Evolutionary conservation across 2,113 vertebrate species (phyloP).

Genomic region (Phainopepla nitens): DNA sequence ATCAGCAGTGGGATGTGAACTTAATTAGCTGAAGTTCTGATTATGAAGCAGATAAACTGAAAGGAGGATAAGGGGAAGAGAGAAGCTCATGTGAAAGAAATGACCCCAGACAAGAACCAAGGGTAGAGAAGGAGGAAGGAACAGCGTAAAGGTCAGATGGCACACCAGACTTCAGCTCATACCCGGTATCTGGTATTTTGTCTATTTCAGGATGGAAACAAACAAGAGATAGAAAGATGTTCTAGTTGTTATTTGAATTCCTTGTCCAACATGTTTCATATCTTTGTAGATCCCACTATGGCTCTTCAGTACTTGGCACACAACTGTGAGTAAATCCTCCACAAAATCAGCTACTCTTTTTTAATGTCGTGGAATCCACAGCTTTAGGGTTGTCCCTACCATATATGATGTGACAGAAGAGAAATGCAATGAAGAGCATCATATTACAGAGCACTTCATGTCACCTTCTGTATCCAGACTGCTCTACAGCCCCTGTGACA

Average conservation of each 20-base stretch:
- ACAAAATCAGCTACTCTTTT: neutral
- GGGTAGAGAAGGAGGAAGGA: neutral
- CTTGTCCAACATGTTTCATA: neutral
- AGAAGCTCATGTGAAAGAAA: neutral
- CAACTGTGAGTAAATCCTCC: neutral
- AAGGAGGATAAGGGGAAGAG: neutral
- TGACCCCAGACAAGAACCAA: neutral
- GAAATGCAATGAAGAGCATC: neutral
- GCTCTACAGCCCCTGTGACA: neutral
- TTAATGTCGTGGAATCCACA: neutral
- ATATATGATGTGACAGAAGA: neutral
- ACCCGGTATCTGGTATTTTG: neutral
- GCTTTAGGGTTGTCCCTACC: neutral
- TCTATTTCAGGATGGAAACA: neutral
- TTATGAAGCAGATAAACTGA: neutral
- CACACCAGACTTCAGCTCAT: neutral
- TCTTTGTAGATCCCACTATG: neutral
- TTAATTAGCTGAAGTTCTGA: neutral
- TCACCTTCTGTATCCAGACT: neutral
- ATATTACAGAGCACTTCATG: neutral
- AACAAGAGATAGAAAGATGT: neutral
- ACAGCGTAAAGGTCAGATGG: neutral
- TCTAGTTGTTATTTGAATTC: neutral
- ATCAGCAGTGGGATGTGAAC: neutral
- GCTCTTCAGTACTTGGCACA: neutral